phyloP scores from a whole-genome alignment of 2,888 invertebrate genomes.

The Leptinotarsa peninsularis region DNA sequence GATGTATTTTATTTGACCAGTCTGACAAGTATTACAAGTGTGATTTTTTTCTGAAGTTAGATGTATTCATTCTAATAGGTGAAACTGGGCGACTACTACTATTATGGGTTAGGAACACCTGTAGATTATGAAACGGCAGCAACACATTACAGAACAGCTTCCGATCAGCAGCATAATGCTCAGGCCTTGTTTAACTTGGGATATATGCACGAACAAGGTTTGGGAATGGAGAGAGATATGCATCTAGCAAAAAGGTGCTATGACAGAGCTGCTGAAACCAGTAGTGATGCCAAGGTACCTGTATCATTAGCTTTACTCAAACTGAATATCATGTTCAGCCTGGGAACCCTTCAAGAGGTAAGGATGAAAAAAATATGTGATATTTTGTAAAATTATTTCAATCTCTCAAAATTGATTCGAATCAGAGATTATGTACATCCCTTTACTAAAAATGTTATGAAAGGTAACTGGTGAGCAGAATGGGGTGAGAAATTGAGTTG shows the following conservation, averaged over 20 bases:
- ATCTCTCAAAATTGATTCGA: too few species aligned
- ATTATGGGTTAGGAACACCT: conserved; percentile 95
- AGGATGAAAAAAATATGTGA: conserved; percentile 46
- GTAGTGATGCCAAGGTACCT: conserved; percentile 92
- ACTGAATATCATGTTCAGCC: conserved; percentile 79
- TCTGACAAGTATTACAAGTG: too few species aligned
- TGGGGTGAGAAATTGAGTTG: too few species aligned
- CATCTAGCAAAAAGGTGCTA: conserved; percentile 95
- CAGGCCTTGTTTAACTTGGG: conserved; percentile 99
- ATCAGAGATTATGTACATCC: not conserved
- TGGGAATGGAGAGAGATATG: conserved; percentile 89
- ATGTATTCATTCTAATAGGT: conserved; percentile 67
- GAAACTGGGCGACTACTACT: conserved; percentile 98
- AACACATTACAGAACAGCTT: conserved; percentile 90
- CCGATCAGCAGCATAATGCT: conserved; percentile 94
- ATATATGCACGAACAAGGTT: conserved; percentile 98
- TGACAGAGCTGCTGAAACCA: conserved; percentile 94
- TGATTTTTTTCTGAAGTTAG: not conserved
- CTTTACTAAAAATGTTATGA: not conserved
- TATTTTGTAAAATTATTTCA: too few species aligned
- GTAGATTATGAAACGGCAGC: conserved; percentile 93
- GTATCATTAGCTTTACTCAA: conserved; percentile 91
- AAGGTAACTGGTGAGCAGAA: too few species aligned
- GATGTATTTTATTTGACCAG: too few species aligned
- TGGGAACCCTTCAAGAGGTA: conserved; percentile 82